Evolutionary conservation across 2,797 vertebrate species (phyloP), one percentile per base, ranked within the genome.

Genomic region (Sitta carolinensis): DNA sequence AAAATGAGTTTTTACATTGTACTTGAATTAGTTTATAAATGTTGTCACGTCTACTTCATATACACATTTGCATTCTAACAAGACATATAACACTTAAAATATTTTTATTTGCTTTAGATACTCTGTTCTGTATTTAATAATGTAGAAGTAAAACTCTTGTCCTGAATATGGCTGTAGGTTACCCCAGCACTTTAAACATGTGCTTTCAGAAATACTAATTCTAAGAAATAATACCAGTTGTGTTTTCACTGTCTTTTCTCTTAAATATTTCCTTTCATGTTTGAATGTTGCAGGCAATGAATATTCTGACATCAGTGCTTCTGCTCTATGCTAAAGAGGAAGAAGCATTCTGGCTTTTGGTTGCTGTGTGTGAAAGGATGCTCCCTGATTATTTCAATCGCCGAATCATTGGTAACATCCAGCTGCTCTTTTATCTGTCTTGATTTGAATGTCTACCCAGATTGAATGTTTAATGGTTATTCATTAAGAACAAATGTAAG

Each of bases 321-420:
- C 98, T 99, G 85, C 98, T 99, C 27, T 99, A 99, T 45, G 99
- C 99, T 36, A 99, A 99, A 97, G 99, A 99, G 94, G 99, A 99
- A 95, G 99, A 99, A 94, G 99, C 99, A 3, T 99, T 99, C 98
- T 99, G 99, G 99, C 98, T 99, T 76, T 95, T 99, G 64, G 99
- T 99, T 78, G 99, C 98, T 3, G 98, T 99, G 63, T 99, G 99
- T 95, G 99, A 99, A 97, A 98, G 99, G 97, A 99, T 99, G 99
- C 96, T 99, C 81, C 99, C 99, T 0, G 99, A 99, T 98, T 99
- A 99, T 97, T 99, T 99, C 93, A 99, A 99, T 97, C 98, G 98
- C 32, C 98, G 99, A 93, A 99, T 99, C 84, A 99, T 99, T 87
- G 99, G 99, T 99, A 97, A 98, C 36, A n/a, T 57, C 59, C 12